These are phyloP conservation scores for Ceyx margarethae DNA, from an alignment of 2,113 vertebrate species.

Conservation along the genomic window DNA sequence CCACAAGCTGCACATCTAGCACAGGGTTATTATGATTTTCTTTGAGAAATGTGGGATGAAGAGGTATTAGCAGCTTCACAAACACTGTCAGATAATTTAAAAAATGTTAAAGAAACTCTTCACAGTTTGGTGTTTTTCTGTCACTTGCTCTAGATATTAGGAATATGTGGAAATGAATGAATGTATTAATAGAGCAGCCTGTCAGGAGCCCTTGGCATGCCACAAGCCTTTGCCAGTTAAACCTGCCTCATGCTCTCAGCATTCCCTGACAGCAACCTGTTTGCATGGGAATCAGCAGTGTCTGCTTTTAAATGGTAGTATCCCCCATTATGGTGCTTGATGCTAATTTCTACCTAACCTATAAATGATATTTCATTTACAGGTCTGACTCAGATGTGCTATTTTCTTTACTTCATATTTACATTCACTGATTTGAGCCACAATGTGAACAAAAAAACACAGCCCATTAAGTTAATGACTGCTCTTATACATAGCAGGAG, in stretches of 20 bases:
- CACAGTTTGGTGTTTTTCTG: neutral
- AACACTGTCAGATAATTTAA: slow-evolving; percentile 46
- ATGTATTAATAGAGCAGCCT: neutral
- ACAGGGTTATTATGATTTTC: neutral
- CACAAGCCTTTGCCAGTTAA: neutral
- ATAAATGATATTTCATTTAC: neutral
- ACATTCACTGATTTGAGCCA: neutral
- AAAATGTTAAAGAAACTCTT: slow-evolving; percentile 5
- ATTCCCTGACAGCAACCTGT: neutral
- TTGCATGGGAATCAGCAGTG: neutral
- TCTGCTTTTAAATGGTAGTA: neutral
- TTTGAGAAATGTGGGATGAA: slow-evolving; percentile 23
- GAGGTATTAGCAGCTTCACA: slow-evolving; percentile 29
- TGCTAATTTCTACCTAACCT: neutral
- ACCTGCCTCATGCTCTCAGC: neutral
- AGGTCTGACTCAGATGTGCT: neutral
- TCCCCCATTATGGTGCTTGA: neutral
- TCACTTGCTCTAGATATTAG: neutral
- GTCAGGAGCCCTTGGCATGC: neutral
- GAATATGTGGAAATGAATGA: neutral
- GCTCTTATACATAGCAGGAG: neutral
- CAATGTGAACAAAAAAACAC: neutral
- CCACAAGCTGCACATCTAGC: neutral
- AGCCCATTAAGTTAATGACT: neutral
- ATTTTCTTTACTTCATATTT: neutral